Conservation (phyloP, 2,888 invertebrate species). For the Rutpela maculata region DNA sequence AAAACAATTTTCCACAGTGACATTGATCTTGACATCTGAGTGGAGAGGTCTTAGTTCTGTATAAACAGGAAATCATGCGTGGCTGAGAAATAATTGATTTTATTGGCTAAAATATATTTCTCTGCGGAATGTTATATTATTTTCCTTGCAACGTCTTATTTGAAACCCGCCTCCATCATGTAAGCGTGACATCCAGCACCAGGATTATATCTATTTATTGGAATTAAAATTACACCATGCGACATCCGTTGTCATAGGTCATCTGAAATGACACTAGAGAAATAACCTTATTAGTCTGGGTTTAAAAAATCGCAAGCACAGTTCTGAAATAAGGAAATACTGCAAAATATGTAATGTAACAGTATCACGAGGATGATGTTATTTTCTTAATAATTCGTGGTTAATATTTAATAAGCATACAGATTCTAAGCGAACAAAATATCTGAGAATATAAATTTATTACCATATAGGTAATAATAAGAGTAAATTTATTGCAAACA, state of each 20-base stretch:
- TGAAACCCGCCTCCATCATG: conserved; percentile 19
- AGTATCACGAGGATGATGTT: neutral
- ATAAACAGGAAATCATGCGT: conserved; percentile 30
- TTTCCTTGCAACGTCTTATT: conserved; percentile 29
- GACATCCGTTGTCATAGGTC: conserved; percentile 36
- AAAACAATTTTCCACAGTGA: neutral
- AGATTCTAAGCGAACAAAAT: too few species aligned
- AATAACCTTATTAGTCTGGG: conserved; percentile 12
- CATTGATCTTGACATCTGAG: conserved; percentile 24
- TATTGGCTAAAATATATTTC: conserved; percentile 25
- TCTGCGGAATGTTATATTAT: conserved; percentile 11
- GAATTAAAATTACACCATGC: conserved; percentile 29
- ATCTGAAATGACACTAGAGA: neutral
- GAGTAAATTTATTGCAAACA: too few species aligned
- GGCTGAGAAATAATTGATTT: conserved; percentile 28
- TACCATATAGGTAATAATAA: too few species aligned
- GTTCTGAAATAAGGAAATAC: neutral
- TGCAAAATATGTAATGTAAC: neutral
- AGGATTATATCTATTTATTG: conserved; percentile 25
- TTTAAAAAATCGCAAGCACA: neutral
- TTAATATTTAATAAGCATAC: too few species aligned
- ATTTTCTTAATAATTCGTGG: too few species aligned
- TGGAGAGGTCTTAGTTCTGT: conserved; percentile 9
- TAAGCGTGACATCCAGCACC: conserved; percentile 26
- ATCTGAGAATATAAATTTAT: too few species aligned